Evolutionary conservation across 2,888 invertebrate genomes (phyloP).

Genomic region (Chironomus tentans): DNA sequence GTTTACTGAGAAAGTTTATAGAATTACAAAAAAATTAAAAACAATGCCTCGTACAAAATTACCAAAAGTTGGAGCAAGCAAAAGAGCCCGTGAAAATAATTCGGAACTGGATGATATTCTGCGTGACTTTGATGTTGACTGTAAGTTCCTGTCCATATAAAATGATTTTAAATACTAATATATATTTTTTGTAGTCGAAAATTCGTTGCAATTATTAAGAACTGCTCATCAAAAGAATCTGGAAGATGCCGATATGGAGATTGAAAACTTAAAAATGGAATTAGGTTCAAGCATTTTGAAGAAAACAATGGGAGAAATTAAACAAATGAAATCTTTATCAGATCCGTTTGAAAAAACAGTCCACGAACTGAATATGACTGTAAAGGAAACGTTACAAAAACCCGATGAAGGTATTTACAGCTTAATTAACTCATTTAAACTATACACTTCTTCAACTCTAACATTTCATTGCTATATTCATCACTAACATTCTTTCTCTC

Average conservation of each 20-base stretch:
- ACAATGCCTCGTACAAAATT: slow-evolving; percentile 21
- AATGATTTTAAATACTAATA: neutral
- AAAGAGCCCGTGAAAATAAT: neutral
- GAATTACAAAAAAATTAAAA: no score
- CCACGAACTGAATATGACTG: neutral
- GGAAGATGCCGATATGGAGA: neutral
- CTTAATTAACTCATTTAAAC: neutral
- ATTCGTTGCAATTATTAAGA: neutral
- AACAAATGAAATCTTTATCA: neutral
- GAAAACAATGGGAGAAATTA: slow-evolving; percentile 4
- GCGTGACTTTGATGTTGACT: slow-evolving; percentile 19
- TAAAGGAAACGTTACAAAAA: neutral
- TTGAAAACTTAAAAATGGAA: neutral
- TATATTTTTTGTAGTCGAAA: neutral
- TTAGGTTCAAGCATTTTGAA: neutral
- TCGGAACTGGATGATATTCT: slow-evolving; percentile 12
- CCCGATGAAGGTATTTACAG: slow-evolving; percentile 11
- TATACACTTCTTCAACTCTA: neutral
- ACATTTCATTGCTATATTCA: neutral
- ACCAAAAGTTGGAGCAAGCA: neutral
- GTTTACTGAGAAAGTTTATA: no score
- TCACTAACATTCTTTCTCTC: neutral
- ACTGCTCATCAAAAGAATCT: neutral
- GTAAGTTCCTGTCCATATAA: neutral
- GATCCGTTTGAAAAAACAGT: neutral